These are phyloP conservation scores for Dasypogon diadema DNA, from an alignment of 2,888 invertebrate genomes.

Conservation along the genomic window DNA sequence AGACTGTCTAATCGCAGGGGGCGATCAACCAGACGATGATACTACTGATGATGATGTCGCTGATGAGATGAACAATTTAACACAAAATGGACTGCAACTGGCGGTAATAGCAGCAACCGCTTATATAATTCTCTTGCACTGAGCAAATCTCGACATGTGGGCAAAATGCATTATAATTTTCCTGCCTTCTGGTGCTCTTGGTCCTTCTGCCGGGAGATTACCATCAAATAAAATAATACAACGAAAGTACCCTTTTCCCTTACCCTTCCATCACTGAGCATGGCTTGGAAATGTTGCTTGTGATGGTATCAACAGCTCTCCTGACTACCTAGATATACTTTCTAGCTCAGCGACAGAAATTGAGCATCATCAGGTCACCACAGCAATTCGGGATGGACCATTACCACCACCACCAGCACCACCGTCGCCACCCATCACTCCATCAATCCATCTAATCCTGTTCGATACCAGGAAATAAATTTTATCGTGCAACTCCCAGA, in stretches of 20 bases:
- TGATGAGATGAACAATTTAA: constrained; percentile 27
- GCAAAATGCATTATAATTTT: neutral
- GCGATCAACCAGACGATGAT: constrained; percentile 16
- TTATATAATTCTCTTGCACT: neutral
- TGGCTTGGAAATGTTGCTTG: neutral
- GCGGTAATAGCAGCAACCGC: neutral
- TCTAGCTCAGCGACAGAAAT: neutral
- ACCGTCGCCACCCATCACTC: neutral
- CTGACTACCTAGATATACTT: no score
- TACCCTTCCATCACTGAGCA: neutral
- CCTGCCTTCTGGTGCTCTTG: neutral
- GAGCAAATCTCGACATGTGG: constrained; percentile 8
- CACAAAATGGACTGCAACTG: no score
- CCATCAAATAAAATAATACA: neutral
- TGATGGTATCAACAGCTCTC: neutral
- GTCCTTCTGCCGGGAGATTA: neutral
- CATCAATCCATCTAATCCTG: constrained; percentile 12
- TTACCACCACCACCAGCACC: neutral
- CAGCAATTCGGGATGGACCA: neutral
- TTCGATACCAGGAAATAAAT: constrained; percentile 22
- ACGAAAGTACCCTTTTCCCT: neutral
- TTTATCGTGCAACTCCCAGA: constrained; percentile 33
- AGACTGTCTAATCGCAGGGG: constrained; percentile 22
- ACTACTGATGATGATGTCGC: neutral
- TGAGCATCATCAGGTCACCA: neutral